Evolutionary conservation across 2,888 invertebrate species (phyloP).

Genomic region (Perizoma affinitatum): DNA sequence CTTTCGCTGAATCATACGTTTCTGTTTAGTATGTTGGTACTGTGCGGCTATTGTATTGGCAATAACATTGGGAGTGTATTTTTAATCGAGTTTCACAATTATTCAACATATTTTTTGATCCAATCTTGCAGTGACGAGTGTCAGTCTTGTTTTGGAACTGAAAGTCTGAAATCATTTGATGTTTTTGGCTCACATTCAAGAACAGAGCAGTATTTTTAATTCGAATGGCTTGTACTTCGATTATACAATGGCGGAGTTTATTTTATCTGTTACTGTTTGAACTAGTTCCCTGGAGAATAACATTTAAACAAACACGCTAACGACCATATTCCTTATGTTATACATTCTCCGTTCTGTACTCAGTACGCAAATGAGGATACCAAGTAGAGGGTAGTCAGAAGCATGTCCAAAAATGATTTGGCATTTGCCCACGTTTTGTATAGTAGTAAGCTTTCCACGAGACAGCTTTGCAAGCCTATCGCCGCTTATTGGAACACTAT

Average conservation of each 20-base stretch:
- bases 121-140: conserved; percentile 62
- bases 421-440: too few relatives aligned
- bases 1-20: conserved; percentile 73
- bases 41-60: conserved; percentile 7
- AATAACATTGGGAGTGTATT: background rate
- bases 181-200: conserved; percentile 73
- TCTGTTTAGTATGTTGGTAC: conserved; percentile 50
- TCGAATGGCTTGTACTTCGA: conserved; percentile 55
- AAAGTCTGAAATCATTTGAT: conserved; percentile 56
- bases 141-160: conserved; percentile 62
- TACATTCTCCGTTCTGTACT: too few relatives aligned
- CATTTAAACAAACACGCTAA: too few relatives aligned
- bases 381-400: too few relatives aligned
- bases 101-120: too few relatives aligned
- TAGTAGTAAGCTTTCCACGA: too few relatives aligned
- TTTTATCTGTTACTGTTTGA: conserved; percentile 22
- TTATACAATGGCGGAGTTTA: conserved; percentile 43
- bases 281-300: conserved; percentile 9
- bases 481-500: too few relatives aligned
- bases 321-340: too few relatives aligned
- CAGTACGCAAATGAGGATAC: too few relatives aligned
- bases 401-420: too few relatives aligned
- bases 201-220: conserved; percentile 59
- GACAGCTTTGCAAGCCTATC: too few relatives aligned
- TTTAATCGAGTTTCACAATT: too few relatives aligned